Evolutionary conservation across 2,113 vertebrate genomes (phyloP), one percentile per base, ranked within the genome.

Genomic region (Sorex fumeus): DNA sequence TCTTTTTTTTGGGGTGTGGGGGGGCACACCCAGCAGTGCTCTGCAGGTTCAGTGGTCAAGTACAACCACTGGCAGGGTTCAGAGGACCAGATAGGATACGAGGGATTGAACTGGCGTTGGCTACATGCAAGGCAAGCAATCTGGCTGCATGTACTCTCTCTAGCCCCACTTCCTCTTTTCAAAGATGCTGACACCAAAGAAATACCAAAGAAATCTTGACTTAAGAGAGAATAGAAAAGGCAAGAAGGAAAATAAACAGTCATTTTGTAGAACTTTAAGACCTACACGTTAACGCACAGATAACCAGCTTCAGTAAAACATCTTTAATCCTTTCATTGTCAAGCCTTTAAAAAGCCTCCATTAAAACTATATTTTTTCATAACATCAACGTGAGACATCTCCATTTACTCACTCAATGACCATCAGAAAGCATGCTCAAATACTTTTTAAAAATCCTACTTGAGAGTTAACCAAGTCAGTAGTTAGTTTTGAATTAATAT

Each of bases 251-350:
- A 76, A 60, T 47, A 45, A 86, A 5, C 0, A 12, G 19, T 13
- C 43, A 3, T 9, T 84, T 43, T 12, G 3, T 47, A 69, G 23
- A 60, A 70, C 2, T 8, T 72, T 84, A 40, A 91, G 40, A 36
- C 19, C 23, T 30, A 78, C 9, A 28, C 74, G 62, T 77, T 28
- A 84, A 84, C 34, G 27, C 34, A 84, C 66, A 86, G 57, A 64
- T 6, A 80, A 21, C 32, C 27, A 74, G 62, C n/a, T 77, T 34
- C 77, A 50, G 3, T 47, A 88, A 86, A 45, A 36, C 15, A 88
- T 74, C 45, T 85, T 88, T 90, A 93, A 88, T 60, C 70, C n/a
- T n/a, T 70, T 92, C 40, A 47, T 66, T 57, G 47, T 88, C 40
- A 32, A 40, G 47, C 80, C 69, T 91, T 93, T 45, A 86, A 88